Evolutionary conservation across 2,888 invertebrate species (phyloP).

Genomic region (Cerceris rybyensis): DNA sequence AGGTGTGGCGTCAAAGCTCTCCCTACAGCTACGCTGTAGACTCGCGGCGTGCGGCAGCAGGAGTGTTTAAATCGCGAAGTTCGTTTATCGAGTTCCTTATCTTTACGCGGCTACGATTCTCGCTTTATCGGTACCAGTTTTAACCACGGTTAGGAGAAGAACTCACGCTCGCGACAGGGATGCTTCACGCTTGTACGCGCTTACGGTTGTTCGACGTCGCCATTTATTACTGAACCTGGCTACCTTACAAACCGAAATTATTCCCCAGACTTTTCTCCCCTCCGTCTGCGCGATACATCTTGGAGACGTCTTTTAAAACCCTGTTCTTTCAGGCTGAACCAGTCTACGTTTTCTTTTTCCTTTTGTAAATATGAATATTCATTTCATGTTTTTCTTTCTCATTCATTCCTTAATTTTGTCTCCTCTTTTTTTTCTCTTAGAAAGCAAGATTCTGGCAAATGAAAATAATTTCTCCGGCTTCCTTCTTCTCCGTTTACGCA

Average conservation of each 20-base stretch:
- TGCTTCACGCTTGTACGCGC: slow-evolving; percentile 14
- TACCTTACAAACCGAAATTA: not conserved
- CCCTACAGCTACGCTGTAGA: slow-evolving; percentile 21
- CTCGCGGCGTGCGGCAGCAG: slow-evolving; percentile 42
- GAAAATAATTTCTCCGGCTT: too few species aligned
- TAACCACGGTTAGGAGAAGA: slow-evolving; percentile 22
- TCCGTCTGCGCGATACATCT: too few species aligned
- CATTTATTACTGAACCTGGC: slow-evolving; percentile 10
- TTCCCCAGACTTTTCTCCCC: too few species aligned
- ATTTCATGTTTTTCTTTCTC: not conserved
- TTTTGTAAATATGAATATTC: not conserved
- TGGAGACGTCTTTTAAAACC: too few species aligned
- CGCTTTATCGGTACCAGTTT: slow-evolving; percentile 53
- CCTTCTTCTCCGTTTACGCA: too few species aligned
- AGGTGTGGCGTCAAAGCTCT: slow-evolving; percentile 46
- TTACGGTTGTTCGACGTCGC: not conserved
- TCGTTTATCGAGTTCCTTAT: slow-evolving; percentile 54
- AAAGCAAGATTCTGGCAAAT: too few species aligned
- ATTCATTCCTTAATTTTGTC: not conserved
- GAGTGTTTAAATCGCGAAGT: slow-evolving; percentile 57
- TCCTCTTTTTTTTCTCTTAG: not conserved
- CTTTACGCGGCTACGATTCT: slow-evolving; percentile 51
- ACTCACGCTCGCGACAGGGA: slow-evolving; percentile 15
- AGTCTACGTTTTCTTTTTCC: too few species aligned
- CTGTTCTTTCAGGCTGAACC: too few species aligned